Evolutionary conservation across 2,888 invertebrate genomes (phyloP).

Genomic region (Nemoura dubitans): DNA sequence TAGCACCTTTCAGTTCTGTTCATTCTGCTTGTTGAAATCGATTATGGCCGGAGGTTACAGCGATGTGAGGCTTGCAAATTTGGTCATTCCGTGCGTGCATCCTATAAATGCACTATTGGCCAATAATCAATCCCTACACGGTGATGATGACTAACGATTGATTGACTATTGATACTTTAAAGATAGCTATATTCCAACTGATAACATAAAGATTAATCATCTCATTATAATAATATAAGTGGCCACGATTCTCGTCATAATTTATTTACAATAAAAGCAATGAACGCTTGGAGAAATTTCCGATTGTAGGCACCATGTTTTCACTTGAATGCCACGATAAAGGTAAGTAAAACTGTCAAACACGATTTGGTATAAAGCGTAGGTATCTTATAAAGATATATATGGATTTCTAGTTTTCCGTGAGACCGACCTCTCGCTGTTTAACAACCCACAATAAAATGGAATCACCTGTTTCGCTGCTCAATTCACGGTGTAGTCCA

Average conservation of each 20-base stretch:
- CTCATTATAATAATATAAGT: not conserved
- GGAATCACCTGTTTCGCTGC: not conserved
- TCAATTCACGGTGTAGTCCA: not conserved
- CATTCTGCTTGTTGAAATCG: not conserved
- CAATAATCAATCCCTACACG: not conserved
- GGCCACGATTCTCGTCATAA: not conserved
- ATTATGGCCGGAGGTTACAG: not conserved
- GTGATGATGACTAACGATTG: not conserved
- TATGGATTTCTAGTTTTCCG: not conserved
- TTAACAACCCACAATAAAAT: not conserved
- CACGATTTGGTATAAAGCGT: not conserved
- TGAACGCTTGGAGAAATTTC: not conserved
- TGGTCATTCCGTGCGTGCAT: not conserved
- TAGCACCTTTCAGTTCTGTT: not conserved
- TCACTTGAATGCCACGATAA: not conserved
- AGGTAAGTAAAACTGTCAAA: not conserved
- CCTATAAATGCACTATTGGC: not conserved
- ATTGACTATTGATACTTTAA: not conserved
- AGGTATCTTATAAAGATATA: not conserved
- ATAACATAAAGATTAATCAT: not conserved
- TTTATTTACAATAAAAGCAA: not conserved
- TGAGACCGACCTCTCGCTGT: not conserved
- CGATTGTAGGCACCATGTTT: not conserved
- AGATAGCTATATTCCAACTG: not conserved
- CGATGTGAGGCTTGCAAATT: not conserved